Base-by-base conservation (phyloP, 2,113 vertebrate species). In the Hypomesus transpacificus region DNA sequence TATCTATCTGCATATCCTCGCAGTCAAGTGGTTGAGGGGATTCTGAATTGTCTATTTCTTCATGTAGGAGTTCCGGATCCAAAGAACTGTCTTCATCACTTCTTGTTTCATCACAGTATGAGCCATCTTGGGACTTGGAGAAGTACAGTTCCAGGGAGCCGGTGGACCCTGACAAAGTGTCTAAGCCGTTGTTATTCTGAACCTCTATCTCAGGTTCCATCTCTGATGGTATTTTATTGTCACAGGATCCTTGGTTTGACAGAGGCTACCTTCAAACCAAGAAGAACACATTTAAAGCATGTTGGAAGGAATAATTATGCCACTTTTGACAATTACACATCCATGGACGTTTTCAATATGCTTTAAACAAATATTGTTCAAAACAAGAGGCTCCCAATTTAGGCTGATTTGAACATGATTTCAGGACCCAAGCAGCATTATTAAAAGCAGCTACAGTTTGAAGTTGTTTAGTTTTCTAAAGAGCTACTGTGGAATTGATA, bases 171-270 rank as follows among this genome's bases (percentile, higher is more conserved):
- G 83, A 88, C 68, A 78, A 92, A 52, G 90, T 85, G 68, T 88
- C 84, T 69, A 90, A 75, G 21, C 89, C 90, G 54, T 84, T 86
- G 24, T 82, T 93, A 70, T 91, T 88, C 68, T 76, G 77, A 0
- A 73, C 85, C 73, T 90, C 89, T 17, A 21, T 16, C 28, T 76
- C 80, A 77, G 75, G 82, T 13, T 90, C 87, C 87, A 90, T 89
- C 34, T 80, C 18, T 70, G 39, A 46, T 46, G 66, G 52, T 64
- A 24, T 4, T 20, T 14, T 46, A 63, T 62, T 34, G 62, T 82
- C 62, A 80, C 66, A 77, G 34, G 52, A 7, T 80, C 68, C 64
- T 57, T 11, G 60, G 39, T 77, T n/a, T 72, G 63, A 73, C 69
- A 50, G 61, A 52, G 17, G 21, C 75, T 20, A 79, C 84, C 87